Evolutionary conservation across 2,113 vertebrate species (phyloP).

Genomic region (Macrotus californicus): DNA sequence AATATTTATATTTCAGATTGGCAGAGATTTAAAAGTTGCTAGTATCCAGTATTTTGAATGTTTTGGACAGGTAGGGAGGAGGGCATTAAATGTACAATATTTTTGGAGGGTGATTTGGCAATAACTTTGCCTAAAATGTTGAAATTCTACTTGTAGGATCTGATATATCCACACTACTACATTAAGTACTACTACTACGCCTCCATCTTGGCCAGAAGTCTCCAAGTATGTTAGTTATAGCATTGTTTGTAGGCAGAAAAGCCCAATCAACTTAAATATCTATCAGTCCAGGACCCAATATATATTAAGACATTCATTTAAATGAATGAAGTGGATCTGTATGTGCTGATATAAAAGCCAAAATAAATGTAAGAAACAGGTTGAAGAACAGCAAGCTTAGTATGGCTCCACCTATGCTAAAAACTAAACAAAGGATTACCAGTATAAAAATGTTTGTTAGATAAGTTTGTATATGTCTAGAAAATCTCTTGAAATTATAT

Average conservation of each 20-base stretch:
- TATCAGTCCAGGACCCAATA: not conserved
- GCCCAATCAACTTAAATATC: not conserved
- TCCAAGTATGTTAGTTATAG: not conserved
- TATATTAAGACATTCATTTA: not conserved
- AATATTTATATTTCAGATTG: not conserved
- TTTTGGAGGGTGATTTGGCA: not conserved
- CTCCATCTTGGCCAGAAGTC: too few relatives aligned
- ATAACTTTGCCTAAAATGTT: constrained; percentile 3
- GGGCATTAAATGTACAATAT: not conserved
- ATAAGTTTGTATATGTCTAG: not conserved
- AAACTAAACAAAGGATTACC: constrained; percentile 16
- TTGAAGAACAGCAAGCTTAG: not conserved
- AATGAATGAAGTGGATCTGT: not conserved
- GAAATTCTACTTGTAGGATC: not conserved
- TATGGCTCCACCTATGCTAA: not conserved
- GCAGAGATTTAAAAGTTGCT: not conserved
- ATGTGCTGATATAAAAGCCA: not conserved
- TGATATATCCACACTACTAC: not conserved
- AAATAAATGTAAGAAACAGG: not conserved
- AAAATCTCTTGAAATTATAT: not conserved
- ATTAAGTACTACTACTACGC: too few relatives aligned
- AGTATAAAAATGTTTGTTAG: not conserved
- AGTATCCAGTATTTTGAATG: not conserved
- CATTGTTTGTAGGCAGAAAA: not conserved
- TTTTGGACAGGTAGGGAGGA: not conserved